phyloP scores from a whole-genome alignment of 2,888 invertebrate genomes.

The Dryobota labecula region DNA sequence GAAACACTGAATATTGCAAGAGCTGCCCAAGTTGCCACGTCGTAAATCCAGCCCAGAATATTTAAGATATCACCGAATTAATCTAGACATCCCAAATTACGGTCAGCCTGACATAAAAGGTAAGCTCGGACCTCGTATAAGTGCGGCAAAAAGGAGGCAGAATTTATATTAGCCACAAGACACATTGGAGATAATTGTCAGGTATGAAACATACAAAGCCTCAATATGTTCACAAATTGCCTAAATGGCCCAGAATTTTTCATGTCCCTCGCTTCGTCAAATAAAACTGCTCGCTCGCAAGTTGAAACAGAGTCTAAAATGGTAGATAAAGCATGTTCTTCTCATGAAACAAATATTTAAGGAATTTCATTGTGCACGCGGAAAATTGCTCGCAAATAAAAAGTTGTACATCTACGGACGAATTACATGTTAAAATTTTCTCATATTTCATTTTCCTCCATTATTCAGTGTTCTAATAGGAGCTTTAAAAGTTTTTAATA shows the following conservation, averaged over 20 bases:
- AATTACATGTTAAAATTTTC: conserved; percentile 53
- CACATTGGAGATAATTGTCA: conserved; percentile 56
- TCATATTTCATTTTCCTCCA: conserved; percentile 45
- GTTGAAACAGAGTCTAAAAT: conserved; percentile 56
- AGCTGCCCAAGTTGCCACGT: conserved; percentile 32
- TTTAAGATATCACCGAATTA: conserved; percentile 55
- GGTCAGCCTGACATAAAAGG: conserved; percentile 51
- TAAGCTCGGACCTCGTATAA: conserved; percentile 24
- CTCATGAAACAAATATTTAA: conserved; percentile 53
- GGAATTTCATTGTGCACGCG: conserved; percentile 58
- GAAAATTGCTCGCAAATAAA: conserved; percentile 62
- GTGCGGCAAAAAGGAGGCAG: conserved; percentile 33
- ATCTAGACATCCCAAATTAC: conserved; percentile 58
- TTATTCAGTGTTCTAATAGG: conserved; percentile 49
- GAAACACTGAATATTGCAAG: conserved; percentile 52
- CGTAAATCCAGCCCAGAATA: conserved; percentile 51
- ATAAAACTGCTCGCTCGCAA: conserved; percentile 44
- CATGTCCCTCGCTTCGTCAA: conserved; percentile 24
- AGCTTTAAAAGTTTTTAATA: conserved; percentile 59
- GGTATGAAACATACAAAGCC: conserved; percentile 51
- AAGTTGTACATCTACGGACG: conserved; percentile 54
- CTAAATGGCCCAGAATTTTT: conserved; percentile 53
- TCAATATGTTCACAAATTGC: conserved; percentile 63
- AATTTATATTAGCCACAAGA: conserved; percentile 34
- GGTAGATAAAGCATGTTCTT: conserved; percentile 27